Base-by-base conservation (phyloP, 1,140 invertebrate species). In the Ceratosolen fusciceps region DNA sequence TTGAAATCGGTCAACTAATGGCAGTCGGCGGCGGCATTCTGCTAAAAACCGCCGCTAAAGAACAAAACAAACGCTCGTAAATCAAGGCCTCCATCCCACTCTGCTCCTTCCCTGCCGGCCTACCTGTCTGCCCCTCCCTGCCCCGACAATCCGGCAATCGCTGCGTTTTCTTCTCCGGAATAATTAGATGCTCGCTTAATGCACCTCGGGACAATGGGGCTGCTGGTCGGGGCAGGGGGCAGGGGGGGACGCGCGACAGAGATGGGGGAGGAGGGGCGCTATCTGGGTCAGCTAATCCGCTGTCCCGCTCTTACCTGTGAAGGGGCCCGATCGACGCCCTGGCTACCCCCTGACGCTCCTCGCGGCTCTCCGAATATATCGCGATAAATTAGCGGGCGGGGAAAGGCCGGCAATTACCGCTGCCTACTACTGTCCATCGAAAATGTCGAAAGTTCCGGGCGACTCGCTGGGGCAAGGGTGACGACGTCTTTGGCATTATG, bases 301-400 rank as follows among this genome's bases (percentile, higher is more conserved):
- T 2, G 49, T 16, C 31, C 58, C 16, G 12, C 7, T 75, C 56
- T 3, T 14, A 0, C n/a, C 71, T 74, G 77, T 54, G 77, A 79
- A 79, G 74, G 21, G 14, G 29, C 29, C 39, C 26, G 1, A 0
- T n/a, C 0, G 21, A n/a, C 34, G 54, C 72, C 54, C 37, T 29
- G 21, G 12, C 14, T n/a, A 14, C 47, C 0, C 26, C 29, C 4
- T n/a, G n/a, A 39, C 71, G 74, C 74, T 74, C 74, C 74, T 79
- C 29, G 77, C 70, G 58, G 29, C n/a, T 52, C 34, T 43, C 39
- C 39, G 5, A 43, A 5, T 16, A 52, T 52, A 5, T 31, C 37
- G 29, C 71, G 78, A 79, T 74, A 74, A 74, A 79, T 79, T 79
- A 79, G 77, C 29, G n/a, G 26, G 54, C 8, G 19, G 31, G 70